Conservation (phyloP, 2,797 vertebrate genomes). For the Apogon talboti region DNA sequence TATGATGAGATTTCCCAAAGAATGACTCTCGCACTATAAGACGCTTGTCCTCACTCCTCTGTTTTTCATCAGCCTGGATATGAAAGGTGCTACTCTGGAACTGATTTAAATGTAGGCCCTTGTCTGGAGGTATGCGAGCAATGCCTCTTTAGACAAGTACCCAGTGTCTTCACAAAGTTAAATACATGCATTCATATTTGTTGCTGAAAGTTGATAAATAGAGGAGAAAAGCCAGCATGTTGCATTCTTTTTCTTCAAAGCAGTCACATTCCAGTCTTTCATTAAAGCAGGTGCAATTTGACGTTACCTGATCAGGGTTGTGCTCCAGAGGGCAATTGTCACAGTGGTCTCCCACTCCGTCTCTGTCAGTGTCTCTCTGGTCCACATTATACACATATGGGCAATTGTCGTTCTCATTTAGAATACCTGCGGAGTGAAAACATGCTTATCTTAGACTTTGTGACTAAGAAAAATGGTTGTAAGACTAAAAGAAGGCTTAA, state of each 20-base stretch:
- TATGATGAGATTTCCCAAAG: slow-evolving; percentile 52
- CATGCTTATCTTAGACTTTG: slow-evolving; percentile 25
- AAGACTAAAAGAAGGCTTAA: neutral
- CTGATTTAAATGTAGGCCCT: slow-evolving; percentile 47
- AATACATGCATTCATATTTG: slow-evolving; percentile 44
- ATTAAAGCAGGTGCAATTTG: slow-evolving; percentile 45
- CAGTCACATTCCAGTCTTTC: slow-evolving; percentile 56
- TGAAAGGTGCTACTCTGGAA: slow-evolving; percentile 41
- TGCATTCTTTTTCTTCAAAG: slow-evolving; percentile 36
- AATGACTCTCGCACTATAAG: slow-evolving; percentile 29
- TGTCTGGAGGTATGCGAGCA: slow-evolving; percentile 65
- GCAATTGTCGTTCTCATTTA: slow-evolving; percentile 97
- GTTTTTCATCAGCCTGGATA: slow-evolving; percentile 44
- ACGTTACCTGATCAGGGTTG: slow-evolving; percentile 95
- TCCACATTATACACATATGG: slow-evolving; percentile 98
- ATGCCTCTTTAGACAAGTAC: slow-evolving; percentile 58
- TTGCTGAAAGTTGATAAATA: slow-evolving; percentile 28
- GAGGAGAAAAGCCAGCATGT: slow-evolving; percentile 10
- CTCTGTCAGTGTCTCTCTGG: slow-evolving; percentile 94
- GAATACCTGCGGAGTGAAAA: slow-evolving; percentile 85
- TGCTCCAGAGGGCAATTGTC: slow-evolving; percentile 98
- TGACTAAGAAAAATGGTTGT: neutral
- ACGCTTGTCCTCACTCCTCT: slow-evolving; percentile 44
- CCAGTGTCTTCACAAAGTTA: slow-evolving; percentile 48
- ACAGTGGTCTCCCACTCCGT: slow-evolving; percentile 98